Evolutionary conservation across 2,888 invertebrate genomes (phyloP), one percentile per base, ranked within the genome.

Genomic region (Piscicola geometra): DNA sequence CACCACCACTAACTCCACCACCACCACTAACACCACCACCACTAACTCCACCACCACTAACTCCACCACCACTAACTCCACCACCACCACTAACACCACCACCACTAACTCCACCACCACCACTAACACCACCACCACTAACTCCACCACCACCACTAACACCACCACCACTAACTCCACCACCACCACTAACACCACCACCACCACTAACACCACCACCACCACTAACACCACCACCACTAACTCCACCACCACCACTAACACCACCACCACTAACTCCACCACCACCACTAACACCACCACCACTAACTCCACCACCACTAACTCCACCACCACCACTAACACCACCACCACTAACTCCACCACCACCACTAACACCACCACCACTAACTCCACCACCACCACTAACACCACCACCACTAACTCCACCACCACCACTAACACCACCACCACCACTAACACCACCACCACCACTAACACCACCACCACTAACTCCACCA

Each of bases 271-370:
- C 68, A 74, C 32, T 74, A 74, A 25, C 68, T 2, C 32, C 68
- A 74, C 32, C 68, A 74, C 32, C 5, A 74, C 32, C 68, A 74
- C 32, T 74, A 74, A 25, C 68, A 74, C 32, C 5, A 74, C 1
- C 25, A 67, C 30, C n/a, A 74, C 21, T 5, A 52, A 12, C 0
- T 12, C 21, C 21, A 64, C 21, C 21, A 64, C 21, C 21, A 64
- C 21, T 64, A 64, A 9, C 21, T 18, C 21, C 2, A 21, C 30
- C 77, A 79, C 35, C 76, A 81, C 15, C 64, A 82, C 83, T 83
- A 79, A 81, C 82, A 71, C 18, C 76, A 36, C 56, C n/a, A 25
- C 21, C 5, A 30, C 71, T 32, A 32, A 30, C 18, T 5, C 15
- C 28, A 66, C 9, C 12, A 66, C 32, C 28, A 30, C 68, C 1